Base-by-base conservation (phyloP, 1,140 invertebrate species). In the Anastrepha obliqua region DNA sequence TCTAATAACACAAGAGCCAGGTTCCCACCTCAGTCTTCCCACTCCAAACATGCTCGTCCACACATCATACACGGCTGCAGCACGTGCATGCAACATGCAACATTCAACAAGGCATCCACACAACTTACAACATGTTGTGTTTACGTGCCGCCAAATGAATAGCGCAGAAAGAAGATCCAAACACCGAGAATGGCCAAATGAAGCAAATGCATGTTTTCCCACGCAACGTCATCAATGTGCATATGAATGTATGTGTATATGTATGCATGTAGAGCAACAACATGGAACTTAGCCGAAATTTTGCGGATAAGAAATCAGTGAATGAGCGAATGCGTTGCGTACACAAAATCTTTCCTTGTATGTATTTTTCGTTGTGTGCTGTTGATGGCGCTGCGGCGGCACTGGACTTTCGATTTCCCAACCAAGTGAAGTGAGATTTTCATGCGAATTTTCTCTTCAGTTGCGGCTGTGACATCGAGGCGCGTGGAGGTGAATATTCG, bases 401-500 rank as follows among this genome's bases (percentile, higher is more conserved):
- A 81, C 55, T 81, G 74, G 42, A 81, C 74, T 81, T 81, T 81
- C 55, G 74, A 81, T 81, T 81, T 81, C 74, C 74, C 74, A 81
- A 81, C 47, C 74, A 81, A 81, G 74, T 29, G 20, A 81, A 81
- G n/a, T 58, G 74, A 58, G 74, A 81, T 81, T 81, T 81, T 81
- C 74, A 20, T 29, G 74, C 74, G 74, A 81, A 81, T 81, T 81
- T 58, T 81, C 74, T 42, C 55, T 81, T 81, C 74, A 81, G 74
- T 81, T 58, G 74, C 74, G 74, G 47, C 74, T 81, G 74, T 81
- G 74, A 81, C 74, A 81, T 81, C 74, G 74, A 20, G 55, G 74
- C n/a, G 74, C 0, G 20, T 81, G 51, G 74, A n/a, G 20, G 74
- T 55, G 51, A 55, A 55, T 55, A 55, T 55, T 55, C 11, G 51